Evolutionary conservation across 2,888 invertebrate species (phyloP), one percentile per base, ranked within the genome.

Genomic region (Drosophila histrio): DNA sequence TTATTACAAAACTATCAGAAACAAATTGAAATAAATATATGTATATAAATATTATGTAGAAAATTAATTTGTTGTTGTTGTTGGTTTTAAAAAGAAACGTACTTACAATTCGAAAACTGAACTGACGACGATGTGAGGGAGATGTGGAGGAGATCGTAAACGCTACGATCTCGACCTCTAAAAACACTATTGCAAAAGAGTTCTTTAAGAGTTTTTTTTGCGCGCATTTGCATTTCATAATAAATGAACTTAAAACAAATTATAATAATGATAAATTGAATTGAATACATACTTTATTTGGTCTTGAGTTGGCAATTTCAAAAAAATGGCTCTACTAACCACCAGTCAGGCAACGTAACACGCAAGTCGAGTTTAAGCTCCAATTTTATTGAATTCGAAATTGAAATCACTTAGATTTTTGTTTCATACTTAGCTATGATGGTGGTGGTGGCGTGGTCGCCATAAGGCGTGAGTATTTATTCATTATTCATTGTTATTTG

Each of bases 61-160:
- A 74, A 78, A 81, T 74, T 60, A 80, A 69, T 56, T 79, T 78
- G 56, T 68, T 83, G 52, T 54, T 54, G 30, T 17, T 9, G 8
- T 39, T 39, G 24, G 26, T 39, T 64, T 72, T 70, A 76, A 87
- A 83, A 83, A 69, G 64, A 86, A 88, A 88, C 84, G 88, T 90
- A 90, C 91, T 91, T 91, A 90, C 89, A 89, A 90, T 90, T 89
- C 88, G 77, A 59, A 84, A 86, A 86, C 88, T 86, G 72, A 79
- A 85, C 83, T 87, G 85, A 81, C 80, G 79, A 72, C 79, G 87
- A 72, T 71, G 77, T 71, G 77, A 66, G 50, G 68, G 78, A 41
- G 52, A 11, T 58, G 57, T 56, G 60, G 68, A 59, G 65, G 47
- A 58, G 73, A 77, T 66, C 77, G 57, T 50, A 24, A 53, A 38